Evolutionary conservation across 2,888 invertebrate species (phyloP).

Genomic region (Ryuthela nishihirai): DNA sequence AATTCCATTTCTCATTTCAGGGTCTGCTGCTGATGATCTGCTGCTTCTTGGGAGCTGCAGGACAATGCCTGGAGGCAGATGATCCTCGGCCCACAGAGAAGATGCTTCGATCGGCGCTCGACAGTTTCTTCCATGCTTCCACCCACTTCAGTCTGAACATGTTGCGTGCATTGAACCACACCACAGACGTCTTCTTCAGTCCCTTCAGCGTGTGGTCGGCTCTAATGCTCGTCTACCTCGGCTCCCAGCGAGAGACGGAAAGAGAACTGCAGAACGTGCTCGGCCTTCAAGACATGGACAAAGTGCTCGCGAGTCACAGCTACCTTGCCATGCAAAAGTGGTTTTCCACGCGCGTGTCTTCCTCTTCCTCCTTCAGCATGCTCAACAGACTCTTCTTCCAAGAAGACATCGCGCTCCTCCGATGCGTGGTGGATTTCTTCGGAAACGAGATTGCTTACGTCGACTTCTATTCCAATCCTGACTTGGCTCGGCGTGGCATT

Average conservation of each 20-base stretch:
- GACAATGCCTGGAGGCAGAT: slow-evolving; percentile 13
- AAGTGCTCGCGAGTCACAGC: slow-evolving; percentile 14
- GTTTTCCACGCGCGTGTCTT: slow-evolving; percentile 11
- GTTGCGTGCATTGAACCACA: slow-evolving; percentile 14
- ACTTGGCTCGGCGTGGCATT: slow-evolving; percentile 59
- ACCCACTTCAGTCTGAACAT: slow-evolving; percentile 18
- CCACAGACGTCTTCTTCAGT: slow-evolving; percentile 46
- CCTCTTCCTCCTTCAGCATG: slow-evolving; percentile 45
- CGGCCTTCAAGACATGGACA: slow-evolving; percentile 20
- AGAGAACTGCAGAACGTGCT: slow-evolving; percentile 34
- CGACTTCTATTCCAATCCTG: slow-evolving; percentile 58
- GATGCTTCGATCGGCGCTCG: slow-evolving; percentile 8
- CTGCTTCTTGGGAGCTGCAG: not conserved
- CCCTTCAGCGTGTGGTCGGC: slow-evolving; percentile 50
- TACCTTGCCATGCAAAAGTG: slow-evolving; percentile 12
- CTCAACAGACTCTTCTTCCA: slow-evolving; percentile 70
- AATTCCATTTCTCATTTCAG: slow-evolving; percentile 12
- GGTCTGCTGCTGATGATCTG: slow-evolving; percentile 3
- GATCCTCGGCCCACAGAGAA: slow-evolving; percentile 8
- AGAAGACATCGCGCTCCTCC: slow-evolving; percentile 47
- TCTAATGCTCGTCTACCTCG: slow-evolving; percentile 49
- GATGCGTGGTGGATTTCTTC: slow-evolving; percentile 60
- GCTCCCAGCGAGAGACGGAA: slow-evolving; percentile 48
- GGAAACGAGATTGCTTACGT: slow-evolving; percentile 61
- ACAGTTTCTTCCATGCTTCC: slow-evolving; percentile 14